A percentile compares a stretch with the other conserved stretches of the same genome.
Conservation (phyloP, 1,140 invertebrate genomes). For the Drosophila bifasciata region DNA sequence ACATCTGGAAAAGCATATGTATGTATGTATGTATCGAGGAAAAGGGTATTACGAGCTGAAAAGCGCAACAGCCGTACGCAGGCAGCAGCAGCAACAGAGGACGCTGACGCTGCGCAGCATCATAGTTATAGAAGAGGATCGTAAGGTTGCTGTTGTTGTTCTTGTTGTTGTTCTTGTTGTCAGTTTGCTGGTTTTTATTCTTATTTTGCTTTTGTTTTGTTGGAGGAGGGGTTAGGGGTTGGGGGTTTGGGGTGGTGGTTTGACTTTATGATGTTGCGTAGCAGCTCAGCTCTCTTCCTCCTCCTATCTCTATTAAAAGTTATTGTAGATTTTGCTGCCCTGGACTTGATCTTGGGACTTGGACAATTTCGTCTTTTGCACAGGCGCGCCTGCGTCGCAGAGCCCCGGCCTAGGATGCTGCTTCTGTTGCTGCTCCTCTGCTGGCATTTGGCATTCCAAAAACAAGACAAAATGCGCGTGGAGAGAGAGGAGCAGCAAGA, state of each 20-base stretch:
- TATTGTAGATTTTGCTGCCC: constrained; percentile 34
- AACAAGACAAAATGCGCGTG: constrained; percentile 2
- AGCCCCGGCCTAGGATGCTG: constrained; percentile 56
- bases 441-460: constrained; percentile 48
- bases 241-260: too few relatives aligned
- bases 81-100: constrained; percentile 18
- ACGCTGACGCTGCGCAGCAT: constrained; percentile 14
- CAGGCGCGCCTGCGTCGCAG: constrained; percentile 34
- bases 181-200: constrained; percentile 11
- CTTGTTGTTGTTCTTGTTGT: constrained; percentile 22
- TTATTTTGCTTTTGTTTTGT: constrained; percentile 31
- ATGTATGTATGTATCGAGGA: too few relatives aligned
- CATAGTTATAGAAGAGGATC: constrained; percentile 60
- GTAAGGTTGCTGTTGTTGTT: constrained; percentile 40
- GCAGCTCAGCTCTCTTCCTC: constrained; percentile 3
- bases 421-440: constrained; percentile 17
- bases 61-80: constrained; percentile 5
- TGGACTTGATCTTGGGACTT: constrained; percentile 69
- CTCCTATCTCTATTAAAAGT: constrained; percentile 23
- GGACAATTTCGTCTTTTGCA: constrained; percentile 43
- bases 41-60: not conserved
- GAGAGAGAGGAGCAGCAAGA: not conserved
- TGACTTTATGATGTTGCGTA: constrained; percentile 44
- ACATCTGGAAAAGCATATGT: too few relatives aligned
- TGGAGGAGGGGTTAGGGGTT: constrained; percentile 16